A percentile compares a stretch with the other conserved stretches of the same genome.
Conservation (phyloP, 2,113 vertebrate species). For the Motacilla tschutschensis region DNA sequence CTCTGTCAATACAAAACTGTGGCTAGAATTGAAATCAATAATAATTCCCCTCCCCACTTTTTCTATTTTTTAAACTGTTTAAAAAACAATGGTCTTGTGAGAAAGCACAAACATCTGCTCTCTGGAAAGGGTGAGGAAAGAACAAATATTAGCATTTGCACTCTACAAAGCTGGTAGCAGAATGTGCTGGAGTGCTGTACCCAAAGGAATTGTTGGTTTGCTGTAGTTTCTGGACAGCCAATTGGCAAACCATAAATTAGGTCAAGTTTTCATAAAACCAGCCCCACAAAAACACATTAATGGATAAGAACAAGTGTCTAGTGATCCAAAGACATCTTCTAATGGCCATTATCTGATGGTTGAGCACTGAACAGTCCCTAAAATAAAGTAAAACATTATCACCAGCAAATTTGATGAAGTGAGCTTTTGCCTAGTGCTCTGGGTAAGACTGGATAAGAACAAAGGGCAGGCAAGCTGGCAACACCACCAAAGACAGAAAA, state of each 20-base stretch:
- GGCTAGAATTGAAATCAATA: slow-evolving; percentile 14
- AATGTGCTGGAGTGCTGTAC: neutral
- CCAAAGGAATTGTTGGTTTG: neutral
- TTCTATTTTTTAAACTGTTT: neutral
- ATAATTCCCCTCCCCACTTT: neutral
- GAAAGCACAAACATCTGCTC: neutral
- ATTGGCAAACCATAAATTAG: neutral
- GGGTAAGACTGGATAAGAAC: neutral
- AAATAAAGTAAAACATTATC: neutral
- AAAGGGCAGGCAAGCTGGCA: neutral
- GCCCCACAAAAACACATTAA: neutral
- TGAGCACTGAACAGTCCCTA: neutral
- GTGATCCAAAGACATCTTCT: neutral
- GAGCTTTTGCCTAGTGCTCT: neutral
- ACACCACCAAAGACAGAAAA: neutral
- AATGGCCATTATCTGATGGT: neutral
- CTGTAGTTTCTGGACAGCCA: neutral
- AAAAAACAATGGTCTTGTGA: neutral
- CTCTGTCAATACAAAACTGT: slow-evolving; percentile 1
- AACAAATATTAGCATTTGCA: neutral
- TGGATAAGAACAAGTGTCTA: neutral
- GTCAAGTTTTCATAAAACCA: neutral
- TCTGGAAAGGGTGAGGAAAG: neutral
- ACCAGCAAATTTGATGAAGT: neutral
- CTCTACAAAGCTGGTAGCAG: neutral